Conservation (phyloP, 2,797 vertebrate species). For the Columba guinea region DNA sequence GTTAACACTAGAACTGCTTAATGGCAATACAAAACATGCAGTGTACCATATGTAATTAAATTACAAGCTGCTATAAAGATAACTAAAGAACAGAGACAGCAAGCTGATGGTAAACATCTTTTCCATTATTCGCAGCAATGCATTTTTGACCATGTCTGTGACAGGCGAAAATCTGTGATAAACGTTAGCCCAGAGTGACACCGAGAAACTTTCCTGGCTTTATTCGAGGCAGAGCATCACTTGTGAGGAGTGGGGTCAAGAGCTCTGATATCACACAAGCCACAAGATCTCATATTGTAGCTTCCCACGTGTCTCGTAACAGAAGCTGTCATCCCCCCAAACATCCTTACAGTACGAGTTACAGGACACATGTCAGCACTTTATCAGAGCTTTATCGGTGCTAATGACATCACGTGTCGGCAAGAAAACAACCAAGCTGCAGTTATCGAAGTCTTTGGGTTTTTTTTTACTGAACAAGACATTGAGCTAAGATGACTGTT, state of each 20-base stretch:
- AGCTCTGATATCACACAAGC: background rate
- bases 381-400: background rate
- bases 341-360: background rate
- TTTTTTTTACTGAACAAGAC: background rate
- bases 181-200: background rate
- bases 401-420: background rate
- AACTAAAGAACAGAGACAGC: background rate
- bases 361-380: background rate
- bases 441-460: background rate
- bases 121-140: background rate
- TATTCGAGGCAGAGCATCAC: background rate
- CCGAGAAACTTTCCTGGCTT: background rate
- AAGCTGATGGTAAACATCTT: background rate
- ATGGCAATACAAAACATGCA: background rate
- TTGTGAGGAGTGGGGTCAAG: background rate
- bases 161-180: background rate
- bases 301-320: background rate
- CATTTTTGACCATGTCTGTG: background rate
- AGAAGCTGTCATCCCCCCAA: background rate
- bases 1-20: background rate
- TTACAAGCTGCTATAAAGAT: background rate
- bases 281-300: background rate
- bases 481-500: background rate
- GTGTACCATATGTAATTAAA: background rate
- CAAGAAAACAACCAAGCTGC: background rate